Conservation (phyloP, 2,888 invertebrate species). For the Yponomeuta evonymella region DNA sequence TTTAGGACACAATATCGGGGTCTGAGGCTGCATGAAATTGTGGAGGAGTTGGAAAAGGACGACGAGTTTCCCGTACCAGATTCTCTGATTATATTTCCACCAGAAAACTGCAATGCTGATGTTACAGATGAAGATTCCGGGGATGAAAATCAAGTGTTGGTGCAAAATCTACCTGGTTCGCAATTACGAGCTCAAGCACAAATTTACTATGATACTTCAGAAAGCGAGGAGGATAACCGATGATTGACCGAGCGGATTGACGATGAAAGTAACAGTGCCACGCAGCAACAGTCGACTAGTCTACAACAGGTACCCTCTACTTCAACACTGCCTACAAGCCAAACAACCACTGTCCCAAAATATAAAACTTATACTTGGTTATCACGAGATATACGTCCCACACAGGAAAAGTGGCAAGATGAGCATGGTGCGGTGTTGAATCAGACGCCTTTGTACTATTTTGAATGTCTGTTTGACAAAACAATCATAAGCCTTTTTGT, state of each 20-base stretch:
- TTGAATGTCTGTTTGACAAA: conserved; percentile 1
- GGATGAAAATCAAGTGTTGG: neutral
- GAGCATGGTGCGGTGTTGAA: neutral
- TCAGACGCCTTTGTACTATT: neutral
- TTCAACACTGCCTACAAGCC: neutral
- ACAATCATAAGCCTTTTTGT: neutral
- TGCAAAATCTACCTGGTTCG: neutral
- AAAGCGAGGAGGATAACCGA: neutral
- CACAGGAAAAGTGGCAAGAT: neutral
- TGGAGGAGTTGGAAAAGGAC: too few relatives aligned
- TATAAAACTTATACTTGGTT: neutral
- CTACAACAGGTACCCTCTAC: neutral
- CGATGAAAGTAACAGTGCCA: neutral
- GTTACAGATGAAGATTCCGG: conserved; percentile 9
- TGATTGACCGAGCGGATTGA: neutral
- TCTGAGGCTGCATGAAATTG: too few relatives aligned
- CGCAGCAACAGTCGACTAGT: neutral
- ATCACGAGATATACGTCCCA: conserved; percentile 1
- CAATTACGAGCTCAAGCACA: neutral
- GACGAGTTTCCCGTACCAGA: too few relatives aligned
- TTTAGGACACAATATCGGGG: too few relatives aligned
- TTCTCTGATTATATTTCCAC: too few relatives aligned
- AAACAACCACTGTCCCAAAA: neutral
- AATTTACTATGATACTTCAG: neutral
- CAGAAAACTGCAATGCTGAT: conserved; percentile 1